Conservation (phyloP, 2,113 vertebrate genomes). For the Cephalophus harveyi region DNA sequence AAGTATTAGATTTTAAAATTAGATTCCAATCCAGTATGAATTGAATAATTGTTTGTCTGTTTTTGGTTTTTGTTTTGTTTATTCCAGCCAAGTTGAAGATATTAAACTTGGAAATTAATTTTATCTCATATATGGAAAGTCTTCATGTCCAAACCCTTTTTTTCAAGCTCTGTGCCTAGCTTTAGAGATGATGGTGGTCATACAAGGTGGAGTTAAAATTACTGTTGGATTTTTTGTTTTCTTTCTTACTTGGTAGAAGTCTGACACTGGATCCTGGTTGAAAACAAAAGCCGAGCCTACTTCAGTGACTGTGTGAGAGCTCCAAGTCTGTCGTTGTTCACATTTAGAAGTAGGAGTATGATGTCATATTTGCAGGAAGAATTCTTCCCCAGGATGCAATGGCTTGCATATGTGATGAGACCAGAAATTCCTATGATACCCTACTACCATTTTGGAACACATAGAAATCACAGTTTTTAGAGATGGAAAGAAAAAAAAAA, state of each 20-base stretch:
- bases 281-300: neutral
- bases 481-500: neutral
- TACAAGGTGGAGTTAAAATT: neutral
- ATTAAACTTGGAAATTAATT: neutral
- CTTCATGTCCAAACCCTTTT: accelerated
- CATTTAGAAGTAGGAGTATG: neutral
- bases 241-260: neutral
- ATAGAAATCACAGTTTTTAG: neutral
- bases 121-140: neutral
- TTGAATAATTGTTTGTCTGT: neutral
- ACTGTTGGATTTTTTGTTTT: neutral
- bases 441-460: neutral
- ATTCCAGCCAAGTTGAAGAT: neutral
- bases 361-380: neutral
- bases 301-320: neutral
- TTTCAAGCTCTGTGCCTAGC: neutral
- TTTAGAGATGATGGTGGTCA: neutral
- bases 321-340: neutral
- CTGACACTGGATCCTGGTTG: neutral
- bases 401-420: neutral
- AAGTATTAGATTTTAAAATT: neutral
- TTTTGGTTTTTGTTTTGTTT: neutral
- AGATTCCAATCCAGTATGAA: neutral
- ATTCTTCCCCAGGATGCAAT: neutral
- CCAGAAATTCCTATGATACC: neutral